Evolutionary conservation across 2,888 invertebrate species (phyloP).

Genomic region (Diarsia dahlii): DNA sequence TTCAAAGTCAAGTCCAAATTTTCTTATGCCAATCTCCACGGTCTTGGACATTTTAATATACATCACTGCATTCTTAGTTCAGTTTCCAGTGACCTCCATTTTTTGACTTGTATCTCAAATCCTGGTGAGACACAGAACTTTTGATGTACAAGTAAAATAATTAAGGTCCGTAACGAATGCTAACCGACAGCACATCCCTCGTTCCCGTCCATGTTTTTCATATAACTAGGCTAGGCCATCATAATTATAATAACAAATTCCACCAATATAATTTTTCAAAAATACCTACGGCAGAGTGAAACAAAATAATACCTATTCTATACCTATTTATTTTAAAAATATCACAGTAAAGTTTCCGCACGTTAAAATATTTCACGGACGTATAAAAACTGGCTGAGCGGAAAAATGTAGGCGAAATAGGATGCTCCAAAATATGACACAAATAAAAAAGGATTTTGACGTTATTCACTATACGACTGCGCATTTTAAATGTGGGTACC

Average conservation of each 20-base stretch:
- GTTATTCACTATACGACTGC: constrained; percentile 8
- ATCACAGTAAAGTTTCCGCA: constrained; percentile 3
- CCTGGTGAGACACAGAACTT: too few relatives aligned
- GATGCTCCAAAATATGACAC: constrained; percentile 41
- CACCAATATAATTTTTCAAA: constrained; percentile 11
- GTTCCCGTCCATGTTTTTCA: not conserved
- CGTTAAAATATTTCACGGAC: constrained; percentile 50
- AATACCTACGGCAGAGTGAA: not conserved
- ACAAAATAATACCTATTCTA: constrained; percentile 20
- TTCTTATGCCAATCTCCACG: too few relatives aligned
- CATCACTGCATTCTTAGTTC: not conserved
- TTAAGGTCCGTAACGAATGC: not conserved
- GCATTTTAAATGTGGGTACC: constrained; percentile 24
- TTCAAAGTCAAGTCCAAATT: too few relatives aligned
- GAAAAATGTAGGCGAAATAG: constrained; percentile 49
- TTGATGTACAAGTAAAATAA: too few relatives aligned
- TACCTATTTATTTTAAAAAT: constrained; percentile 24
- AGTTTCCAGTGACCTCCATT: not conserved
- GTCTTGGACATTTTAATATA: too few relatives aligned
- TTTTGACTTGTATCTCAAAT: too few relatives aligned
- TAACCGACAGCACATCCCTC: not conserved
- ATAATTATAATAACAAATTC: not conserved
- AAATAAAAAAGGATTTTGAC: constrained; percentile 47
- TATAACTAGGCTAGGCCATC: not conserved
- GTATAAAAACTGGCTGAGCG: constrained; percentile 25